Percentiles rank a stretch among this genome's conserved stretches.
Conservation (phyloP, 2,888 invertebrate species). For the Drosophila gaucha region DNA sequence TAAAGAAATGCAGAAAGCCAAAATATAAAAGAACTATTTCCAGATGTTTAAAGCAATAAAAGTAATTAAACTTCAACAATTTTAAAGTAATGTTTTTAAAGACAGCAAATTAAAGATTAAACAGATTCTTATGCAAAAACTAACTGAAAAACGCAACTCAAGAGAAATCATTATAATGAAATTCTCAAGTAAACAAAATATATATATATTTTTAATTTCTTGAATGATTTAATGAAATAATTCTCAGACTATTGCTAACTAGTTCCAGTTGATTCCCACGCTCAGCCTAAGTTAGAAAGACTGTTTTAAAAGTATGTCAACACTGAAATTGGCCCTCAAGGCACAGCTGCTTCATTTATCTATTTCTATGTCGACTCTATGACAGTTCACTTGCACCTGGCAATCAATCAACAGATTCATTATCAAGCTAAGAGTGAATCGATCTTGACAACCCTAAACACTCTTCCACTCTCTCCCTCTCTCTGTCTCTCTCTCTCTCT, state of each 20-base stretch:
- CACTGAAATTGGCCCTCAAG: slow-evolving; percentile 12
- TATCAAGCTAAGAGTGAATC: slow-evolving; percentile 39
- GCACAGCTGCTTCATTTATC: slow-evolving; percentile 30
- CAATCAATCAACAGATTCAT: slow-evolving; percentile 54
- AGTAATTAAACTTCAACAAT: too few species aligned
- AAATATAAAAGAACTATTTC: too few species aligned
- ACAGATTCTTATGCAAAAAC: too few species aligned
- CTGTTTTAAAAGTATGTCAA: slow-evolving; percentile 11
- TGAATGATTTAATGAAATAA: background rate
- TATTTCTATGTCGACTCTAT: slow-evolving; percentile 34
- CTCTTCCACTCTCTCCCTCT: background rate
- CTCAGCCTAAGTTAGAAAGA: background rate
- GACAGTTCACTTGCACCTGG: slow-evolving; percentile 58
- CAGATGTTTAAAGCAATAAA: too few species aligned
- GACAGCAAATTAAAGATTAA: too few species aligned
- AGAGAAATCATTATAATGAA: too few species aligned
- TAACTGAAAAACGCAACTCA: too few species aligned
- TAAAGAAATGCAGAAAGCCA: too few species aligned
- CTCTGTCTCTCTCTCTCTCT: background rate
- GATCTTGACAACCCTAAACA: slow-evolving; percentile 22
- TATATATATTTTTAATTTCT: background rate
- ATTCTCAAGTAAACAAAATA: background rate
- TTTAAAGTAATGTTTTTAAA: too few species aligned
- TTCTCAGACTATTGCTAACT: background rate
- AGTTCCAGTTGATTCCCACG: slow-evolving; percentile 23